Conservation (phyloP, 1,140 invertebrate genomes). For the Oryzaephilus surinamensis region DNA sequence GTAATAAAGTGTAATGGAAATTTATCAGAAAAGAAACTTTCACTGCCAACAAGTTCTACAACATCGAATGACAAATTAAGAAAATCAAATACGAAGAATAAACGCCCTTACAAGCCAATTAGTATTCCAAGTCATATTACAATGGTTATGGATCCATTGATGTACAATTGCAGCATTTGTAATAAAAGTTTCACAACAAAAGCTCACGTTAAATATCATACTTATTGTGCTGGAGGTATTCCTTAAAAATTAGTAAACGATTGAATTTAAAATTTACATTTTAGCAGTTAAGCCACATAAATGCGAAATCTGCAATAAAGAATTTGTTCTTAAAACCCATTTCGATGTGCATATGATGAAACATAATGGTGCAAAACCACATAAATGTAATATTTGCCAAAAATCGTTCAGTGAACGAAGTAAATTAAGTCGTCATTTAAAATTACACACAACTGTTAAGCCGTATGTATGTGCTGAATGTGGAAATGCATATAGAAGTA, state of each 20-base stretch:
- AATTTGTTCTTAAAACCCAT: slow-evolving; percentile 32
- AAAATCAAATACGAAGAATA: slow-evolving; percentile 5
- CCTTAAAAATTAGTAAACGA: neutral
- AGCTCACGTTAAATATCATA: slow-evolving; percentile 31
- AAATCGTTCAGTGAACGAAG: slow-evolving; percentile 28
- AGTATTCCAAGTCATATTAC: slow-evolving; percentile 25
- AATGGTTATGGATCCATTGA: slow-evolving; percentile 15
- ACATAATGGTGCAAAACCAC: slow-evolving; percentile 30
- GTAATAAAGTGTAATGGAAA: slow-evolving; percentile 21
- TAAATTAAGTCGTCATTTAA: slow-evolving; percentile 30
- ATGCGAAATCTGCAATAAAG: slow-evolving; percentile 29
- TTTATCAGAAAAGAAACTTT: slow-evolving; percentile 6
- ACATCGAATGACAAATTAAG: neutral
- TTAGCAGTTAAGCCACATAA: slow-evolving; percentile 34
- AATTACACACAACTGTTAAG: slow-evolving; percentile 22
- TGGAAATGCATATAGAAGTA: slow-evolving; percentile 36
- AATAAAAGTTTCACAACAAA: slow-evolving; percentile 29
- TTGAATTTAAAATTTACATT: slow-evolving; percentile 8
- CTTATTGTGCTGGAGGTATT: slow-evolving; percentile 31
- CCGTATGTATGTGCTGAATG: slow-evolving; percentile 37
- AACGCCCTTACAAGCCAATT: slow-evolving; percentile 18
- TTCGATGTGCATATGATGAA: slow-evolving; percentile 28
- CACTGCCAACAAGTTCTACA: neutral
- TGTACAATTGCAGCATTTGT: slow-evolving; percentile 32
- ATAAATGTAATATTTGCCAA: slow-evolving; percentile 28